phyloP scores from a whole-genome alignment of 1,140 invertebrate species.

The Macrobrachium nipponense region DNA sequence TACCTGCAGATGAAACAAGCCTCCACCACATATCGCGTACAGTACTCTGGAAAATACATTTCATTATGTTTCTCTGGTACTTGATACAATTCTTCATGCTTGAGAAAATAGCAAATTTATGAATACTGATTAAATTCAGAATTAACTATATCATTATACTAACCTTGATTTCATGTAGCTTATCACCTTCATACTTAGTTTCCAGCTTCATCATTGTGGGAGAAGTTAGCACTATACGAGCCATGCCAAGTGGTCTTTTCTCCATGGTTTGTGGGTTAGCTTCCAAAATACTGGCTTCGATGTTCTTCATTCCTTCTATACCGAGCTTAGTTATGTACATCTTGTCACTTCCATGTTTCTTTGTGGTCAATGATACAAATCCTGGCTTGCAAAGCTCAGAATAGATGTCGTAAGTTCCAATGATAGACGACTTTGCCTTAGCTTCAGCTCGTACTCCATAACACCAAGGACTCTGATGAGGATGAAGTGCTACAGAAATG shows the following conservation, averaged over 20 bases:
- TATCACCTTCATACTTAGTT: background rate
- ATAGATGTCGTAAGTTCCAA: background rate
- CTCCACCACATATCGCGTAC: too few species aligned
- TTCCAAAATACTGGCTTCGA: constrained; percentile 17
- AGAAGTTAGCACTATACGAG: constrained; percentile 1
- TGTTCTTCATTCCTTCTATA: background rate
- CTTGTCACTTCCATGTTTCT: constrained; percentile 4
- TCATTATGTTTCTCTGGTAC: too few species aligned
- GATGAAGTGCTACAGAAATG: too few species aligned
- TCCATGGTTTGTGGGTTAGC: background rate
- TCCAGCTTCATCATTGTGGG: constrained; percentile 22
- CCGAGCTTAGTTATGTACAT: background rate
- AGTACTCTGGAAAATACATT: too few species aligned
- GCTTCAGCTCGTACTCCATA: background rate
- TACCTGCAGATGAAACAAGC: too few species aligned
- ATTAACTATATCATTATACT: background rate
- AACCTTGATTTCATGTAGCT: constrained; percentile 2
- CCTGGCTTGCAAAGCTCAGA: background rate
- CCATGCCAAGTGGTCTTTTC: background rate
- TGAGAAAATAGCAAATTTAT: too few species aligned
- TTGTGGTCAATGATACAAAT: background rate
- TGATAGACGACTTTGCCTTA: background rate
- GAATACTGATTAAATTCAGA: too few species aligned
- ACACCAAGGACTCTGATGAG: background rate
- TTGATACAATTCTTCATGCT: too few species aligned